Evolutionary conservation across 2,888 invertebrate genomes (phyloP), one percentile per base, ranked within the genome.

Genomic region (Idaea aversata): DNA sequence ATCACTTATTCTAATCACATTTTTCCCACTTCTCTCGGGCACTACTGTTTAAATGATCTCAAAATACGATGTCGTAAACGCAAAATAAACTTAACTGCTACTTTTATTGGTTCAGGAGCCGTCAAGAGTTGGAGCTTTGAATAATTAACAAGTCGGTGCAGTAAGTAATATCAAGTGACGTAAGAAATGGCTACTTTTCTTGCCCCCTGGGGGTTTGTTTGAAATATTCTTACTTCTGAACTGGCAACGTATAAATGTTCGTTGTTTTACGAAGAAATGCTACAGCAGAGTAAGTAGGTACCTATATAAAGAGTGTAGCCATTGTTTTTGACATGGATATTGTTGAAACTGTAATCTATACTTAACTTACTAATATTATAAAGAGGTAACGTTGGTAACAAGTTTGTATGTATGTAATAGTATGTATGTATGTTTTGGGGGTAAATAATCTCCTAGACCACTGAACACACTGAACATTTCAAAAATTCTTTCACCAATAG

Each of bases 31-130:
- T 61, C 59, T 64, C 61, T 68, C 66, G 63, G 69, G 63, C 66
- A 65, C 25, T 64, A 64, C 58, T 65, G 63, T 69, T 67, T 70
- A 71, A 71, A 70, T 71, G 67, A 72, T 75, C 70, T 67, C 63
- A 62, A 67, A 75, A 70, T 71, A 70, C 67, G 70, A 70, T 68
- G 65, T 70, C 71, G 72, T 77, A 73, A 78, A 75, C 71, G 67
- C 67, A 64, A 71, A 72, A 76, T 75, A 78, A 77, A 76, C 75
- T 75, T 74, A 72, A 71, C 71, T 67, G 72, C 62, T 65, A 73
- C 69, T 75, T 75, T 78, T 77, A 77, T 76, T 70, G 70, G 68
- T 66, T 70, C 60, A 62, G 69, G 65, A 68, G 65, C 73, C 73
- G 73, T 77, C 78, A 76, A 73, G 75, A 74, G 72, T 69, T 71